Evolutionary conservation across 1,140 invertebrate genomes (phyloP).

Genomic region (Eueides isabella): DNA sequence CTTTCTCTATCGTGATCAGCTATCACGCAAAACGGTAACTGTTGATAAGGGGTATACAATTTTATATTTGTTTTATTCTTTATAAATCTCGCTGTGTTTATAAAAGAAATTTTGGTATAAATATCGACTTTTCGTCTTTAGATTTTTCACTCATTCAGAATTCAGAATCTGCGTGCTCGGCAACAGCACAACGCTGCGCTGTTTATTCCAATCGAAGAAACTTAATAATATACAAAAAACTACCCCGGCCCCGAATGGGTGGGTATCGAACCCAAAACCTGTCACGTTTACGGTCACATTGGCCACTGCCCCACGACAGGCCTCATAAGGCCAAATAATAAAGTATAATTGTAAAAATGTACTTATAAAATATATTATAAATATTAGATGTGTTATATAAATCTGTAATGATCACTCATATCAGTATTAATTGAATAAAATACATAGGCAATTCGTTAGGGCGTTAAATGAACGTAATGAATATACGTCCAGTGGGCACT

Average conservation of each 20-base stretch:
- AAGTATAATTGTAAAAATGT: no score
- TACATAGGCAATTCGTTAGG: background rate
- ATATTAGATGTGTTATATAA: background rate
- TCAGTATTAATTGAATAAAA: background rate
- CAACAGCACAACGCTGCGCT: no score
- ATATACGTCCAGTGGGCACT: background rate
- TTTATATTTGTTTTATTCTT: background rate
- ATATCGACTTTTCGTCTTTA: no score
- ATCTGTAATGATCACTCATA: background rate
- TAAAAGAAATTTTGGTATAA: background rate
- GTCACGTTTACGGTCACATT: no score
- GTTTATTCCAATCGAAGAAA: no score
- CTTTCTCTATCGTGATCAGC: constrained; percentile 91
- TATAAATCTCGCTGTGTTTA: background rate
- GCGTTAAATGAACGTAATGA: background rate
- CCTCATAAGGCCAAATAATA: no score
- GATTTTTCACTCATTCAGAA: no score
- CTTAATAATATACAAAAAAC: no score
- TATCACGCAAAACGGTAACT: constrained; percentile 94
- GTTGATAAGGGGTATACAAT: constrained; percentile 19
- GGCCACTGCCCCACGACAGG: no score
- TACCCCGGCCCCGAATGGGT: no score
- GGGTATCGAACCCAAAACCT: no score
- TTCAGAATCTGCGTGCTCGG: no score
- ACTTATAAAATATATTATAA: background rate